Evolutionary conservation across 2,797 vertebrate species (phyloP).

Genomic region (Myotis daubentonii): DNA sequence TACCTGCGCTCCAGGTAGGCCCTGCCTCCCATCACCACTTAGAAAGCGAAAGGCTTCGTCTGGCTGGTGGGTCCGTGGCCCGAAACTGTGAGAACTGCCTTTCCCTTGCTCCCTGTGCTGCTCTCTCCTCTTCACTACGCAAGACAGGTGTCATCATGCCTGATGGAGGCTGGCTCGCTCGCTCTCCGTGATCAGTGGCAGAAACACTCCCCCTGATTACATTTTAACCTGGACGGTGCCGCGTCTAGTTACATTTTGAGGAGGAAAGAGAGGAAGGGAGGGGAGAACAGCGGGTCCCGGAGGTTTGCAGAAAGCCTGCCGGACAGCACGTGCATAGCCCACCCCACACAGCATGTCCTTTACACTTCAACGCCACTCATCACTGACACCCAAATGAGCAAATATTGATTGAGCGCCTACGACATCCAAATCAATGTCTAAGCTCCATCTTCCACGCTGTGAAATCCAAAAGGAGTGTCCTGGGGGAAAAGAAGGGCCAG

Average conservation of each 20-base stretch:
- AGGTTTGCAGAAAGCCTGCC: neutral
- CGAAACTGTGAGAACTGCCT: neutral
- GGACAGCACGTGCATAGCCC: accelerated
- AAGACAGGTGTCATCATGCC: neutral
- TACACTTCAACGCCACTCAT: neutral
- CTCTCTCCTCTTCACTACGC: neutral
- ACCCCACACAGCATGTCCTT: accelerated
- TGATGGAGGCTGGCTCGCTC: neutral
- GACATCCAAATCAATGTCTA: neutral
- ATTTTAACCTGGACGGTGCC: conserved; percentile 8
- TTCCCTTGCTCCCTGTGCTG: neutral
- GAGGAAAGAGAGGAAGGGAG: neutral
- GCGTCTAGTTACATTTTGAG: neutral
- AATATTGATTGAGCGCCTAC: neutral
- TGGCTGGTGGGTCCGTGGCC: neutral
- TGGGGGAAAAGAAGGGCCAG: accelerated
- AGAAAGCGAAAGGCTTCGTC: neutral
- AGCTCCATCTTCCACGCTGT: neutral
- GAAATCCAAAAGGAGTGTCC: neutral
- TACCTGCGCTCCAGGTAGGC: neutral
- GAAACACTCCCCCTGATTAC: conserved; percentile 40
- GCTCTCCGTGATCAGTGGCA: neutral
- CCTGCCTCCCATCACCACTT: accelerated
- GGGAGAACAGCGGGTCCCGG: neutral
- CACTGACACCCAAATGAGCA: neutral